Percentiles rank a stretch among this genome's conserved stretches.
These are phyloP conservation scores for Drosophila eugracilis DNA, from an alignment of 1,140 invertebrate genomes.

Conservation along the genomic window DNA sequence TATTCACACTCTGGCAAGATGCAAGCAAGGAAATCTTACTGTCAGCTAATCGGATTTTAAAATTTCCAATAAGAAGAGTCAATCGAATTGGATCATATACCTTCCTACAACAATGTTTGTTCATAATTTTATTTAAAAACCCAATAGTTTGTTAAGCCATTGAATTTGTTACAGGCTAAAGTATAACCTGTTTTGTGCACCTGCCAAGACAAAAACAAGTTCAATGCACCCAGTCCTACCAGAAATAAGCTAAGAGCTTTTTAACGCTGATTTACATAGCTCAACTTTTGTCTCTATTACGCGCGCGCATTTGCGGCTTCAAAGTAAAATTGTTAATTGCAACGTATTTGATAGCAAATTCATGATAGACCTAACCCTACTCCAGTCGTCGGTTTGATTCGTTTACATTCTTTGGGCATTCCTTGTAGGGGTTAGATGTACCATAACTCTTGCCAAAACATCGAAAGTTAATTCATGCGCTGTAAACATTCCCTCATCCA, in stretches of 20 bases:
- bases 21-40: too few relatives aligned
- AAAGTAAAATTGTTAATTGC: neutral
- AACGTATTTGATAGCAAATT: slow-evolving; percentile 1
- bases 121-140: too few relatives aligned
- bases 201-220: neutral
- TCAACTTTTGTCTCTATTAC: neutral
- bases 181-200: slow-evolving; percentile 4
- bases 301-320: neutral
- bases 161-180: neutral
- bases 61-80: too few relatives aligned
- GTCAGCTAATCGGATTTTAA: too few relatives aligned
- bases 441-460: slow-evolving; percentile 3
- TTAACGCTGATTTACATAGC: too few relatives aligned
- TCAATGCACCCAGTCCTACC: slow-evolving; percentile 1
- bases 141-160: too few relatives aligned
- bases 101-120: too few relatives aligned
- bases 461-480: slow-evolving; percentile 7
- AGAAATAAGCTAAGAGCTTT: slow-evolving; percentile 1
- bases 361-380: neutral
- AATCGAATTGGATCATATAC: too few relatives aligned
- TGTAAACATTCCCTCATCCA: slow-evolving; percentile 2
- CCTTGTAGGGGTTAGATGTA: neutral
- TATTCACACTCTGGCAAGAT: too few relatives aligned
- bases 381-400: too few relatives aligned
- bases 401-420: neutral